Evolutionary conservation across 2,113 vertebrate genomes (phyloP).

Genomic region (Oryzias woworae): DNA sequence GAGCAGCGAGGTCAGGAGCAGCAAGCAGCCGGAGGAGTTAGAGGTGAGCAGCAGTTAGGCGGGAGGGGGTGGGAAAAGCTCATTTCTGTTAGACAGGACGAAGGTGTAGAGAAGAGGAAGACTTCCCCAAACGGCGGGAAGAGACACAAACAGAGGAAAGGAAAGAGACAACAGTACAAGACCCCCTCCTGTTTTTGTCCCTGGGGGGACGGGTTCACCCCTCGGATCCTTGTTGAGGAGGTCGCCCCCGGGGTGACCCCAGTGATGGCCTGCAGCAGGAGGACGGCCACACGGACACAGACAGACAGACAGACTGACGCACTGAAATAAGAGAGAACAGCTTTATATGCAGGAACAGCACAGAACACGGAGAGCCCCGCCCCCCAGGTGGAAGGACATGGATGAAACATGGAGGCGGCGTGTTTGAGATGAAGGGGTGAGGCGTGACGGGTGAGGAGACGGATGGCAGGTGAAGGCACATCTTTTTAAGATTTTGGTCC

Average conservation of each 20-base stretch:
- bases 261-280: constrained; percentile 60
- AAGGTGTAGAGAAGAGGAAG: constrained; percentile 51
- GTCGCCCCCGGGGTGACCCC: constrained; percentile 66
- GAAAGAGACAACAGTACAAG: constrained; percentile 62
- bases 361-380: constrained; percentile 37
- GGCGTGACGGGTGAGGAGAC: constrained; percentile 43
- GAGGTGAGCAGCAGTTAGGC: constrained; percentile 16
- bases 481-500: constrained; percentile 2
- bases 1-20: constrained; percentile 12
- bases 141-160: constrained; percentile 47
- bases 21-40: constrained; percentile 48
- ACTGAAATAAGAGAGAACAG: constrained; percentile 81
- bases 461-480: constrained; percentile 52
- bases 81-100: constrained; percentile 26
- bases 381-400: constrained; percentile 42
- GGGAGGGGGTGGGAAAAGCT: constrained; percentile 8
- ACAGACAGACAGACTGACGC: constrained; percentile 75
- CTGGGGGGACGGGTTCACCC: constrained; percentile 43
- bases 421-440: constrained; percentile 43
- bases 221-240: constrained; percentile 64
- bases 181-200: constrained; percentile 67
- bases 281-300: constrained; percentile 71
- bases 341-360: constrained; percentile 67
- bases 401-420: constrained; percentile 68
- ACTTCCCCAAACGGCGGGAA: constrained; percentile 65